phyloP scores from a whole-genome alignment of 2,888 invertebrate species.

The Cataglyphis albicans region DNA sequence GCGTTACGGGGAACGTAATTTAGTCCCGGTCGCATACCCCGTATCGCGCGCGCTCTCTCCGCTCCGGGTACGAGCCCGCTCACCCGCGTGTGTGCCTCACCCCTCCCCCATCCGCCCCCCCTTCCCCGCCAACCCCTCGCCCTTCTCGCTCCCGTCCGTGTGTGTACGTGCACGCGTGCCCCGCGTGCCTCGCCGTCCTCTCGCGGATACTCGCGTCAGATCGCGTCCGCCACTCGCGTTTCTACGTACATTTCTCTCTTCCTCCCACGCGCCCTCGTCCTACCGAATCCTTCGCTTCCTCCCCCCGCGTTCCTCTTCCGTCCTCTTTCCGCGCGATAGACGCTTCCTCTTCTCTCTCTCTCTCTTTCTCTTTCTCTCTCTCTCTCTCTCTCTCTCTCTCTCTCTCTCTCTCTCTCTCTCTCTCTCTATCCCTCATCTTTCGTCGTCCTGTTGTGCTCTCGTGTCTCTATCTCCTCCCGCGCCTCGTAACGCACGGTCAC shows the following conservation, averaged over 20 bases:
- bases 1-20: slow-evolving; percentile 84
- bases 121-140: not conserved
- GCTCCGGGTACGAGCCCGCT: slow-evolving; percentile 50
- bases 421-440: not conserved
- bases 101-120: slow-evolving; percentile 52
- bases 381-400: slow-evolving; percentile 10
- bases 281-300: slow-evolving; percentile 13
- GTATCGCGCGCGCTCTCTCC: slow-evolving; percentile 67
- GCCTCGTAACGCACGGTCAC: slow-evolving; percentile 63
- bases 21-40: slow-evolving; percentile 79
- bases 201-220: slow-evolving; percentile 32
- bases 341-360: slow-evolving; percentile 23
- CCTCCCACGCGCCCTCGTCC: slow-evolving; percentile 51
- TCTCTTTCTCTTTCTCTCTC: not conserved
- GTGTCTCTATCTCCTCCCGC: slow-evolving; percentile 44
- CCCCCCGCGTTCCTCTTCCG: slow-evolving; percentile 50
- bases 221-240: slow-evolving; percentile 46
- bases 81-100: slow-evolving; percentile 62
- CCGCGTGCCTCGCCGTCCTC: slow-evolving; percentile 67
- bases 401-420: too few relatives aligned
- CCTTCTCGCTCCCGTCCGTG: not conserved
- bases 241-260: slow-evolving; percentile 50
- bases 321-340: slow-evolving; percentile 41
- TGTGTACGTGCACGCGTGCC: slow-evolving; percentile 73
- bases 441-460: not conserved